Conservation (phyloP, 1,140 invertebrate species). For the Mesaphorura yosii region DNA sequence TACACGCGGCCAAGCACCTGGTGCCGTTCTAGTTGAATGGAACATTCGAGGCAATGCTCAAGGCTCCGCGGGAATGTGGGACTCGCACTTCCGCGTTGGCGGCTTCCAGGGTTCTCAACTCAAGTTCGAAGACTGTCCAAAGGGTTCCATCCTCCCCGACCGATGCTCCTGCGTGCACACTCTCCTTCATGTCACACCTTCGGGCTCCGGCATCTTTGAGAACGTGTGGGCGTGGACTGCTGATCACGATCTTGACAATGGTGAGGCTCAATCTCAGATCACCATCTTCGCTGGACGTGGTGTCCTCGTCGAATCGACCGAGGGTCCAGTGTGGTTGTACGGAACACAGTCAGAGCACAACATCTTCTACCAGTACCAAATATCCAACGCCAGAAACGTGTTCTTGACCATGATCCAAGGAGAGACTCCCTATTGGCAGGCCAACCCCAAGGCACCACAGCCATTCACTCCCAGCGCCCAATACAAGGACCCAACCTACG, state of each 20-base stretch:
- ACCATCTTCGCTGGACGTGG: constrained; percentile 23
- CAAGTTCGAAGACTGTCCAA: constrained; percentile 11
- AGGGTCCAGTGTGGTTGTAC: constrained; percentile 26
- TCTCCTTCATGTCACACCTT: constrained; percentile 18
- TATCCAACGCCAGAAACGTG: constrained; percentile 19
- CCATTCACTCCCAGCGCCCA: constrained; percentile 15
- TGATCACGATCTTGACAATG: constrained; percentile 27
- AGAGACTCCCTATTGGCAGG: constrained; percentile 27
- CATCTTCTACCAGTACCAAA: constrained; percentile 26
- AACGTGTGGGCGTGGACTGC: constrained; percentile 30
- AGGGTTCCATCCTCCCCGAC: constrained; percentile 6
- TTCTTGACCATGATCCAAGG: constrained; percentile 30
- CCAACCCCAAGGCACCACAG: constrained; percentile 20
- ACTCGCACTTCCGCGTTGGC: constrained; percentile 25
- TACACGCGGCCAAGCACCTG: constrained; percentile 19
- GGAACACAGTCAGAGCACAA: constrained; percentile 29
- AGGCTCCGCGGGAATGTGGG: constrained; percentile 22
- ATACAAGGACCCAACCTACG: constrained; percentile 22
- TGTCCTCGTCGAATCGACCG: constrained; percentile 20
- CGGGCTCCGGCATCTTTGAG: constrained; percentile 17
- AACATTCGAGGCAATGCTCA: constrained; percentile 10
- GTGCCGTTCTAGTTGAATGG: constrained; percentile 27
- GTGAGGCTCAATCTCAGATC: constrained; percentile 21
- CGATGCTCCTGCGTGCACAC: constrained; percentile 19
- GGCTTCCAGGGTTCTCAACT: constrained; percentile 20